Conservation (phyloP, 1,140 invertebrate species). For the Lucilia sericata region DNA sequence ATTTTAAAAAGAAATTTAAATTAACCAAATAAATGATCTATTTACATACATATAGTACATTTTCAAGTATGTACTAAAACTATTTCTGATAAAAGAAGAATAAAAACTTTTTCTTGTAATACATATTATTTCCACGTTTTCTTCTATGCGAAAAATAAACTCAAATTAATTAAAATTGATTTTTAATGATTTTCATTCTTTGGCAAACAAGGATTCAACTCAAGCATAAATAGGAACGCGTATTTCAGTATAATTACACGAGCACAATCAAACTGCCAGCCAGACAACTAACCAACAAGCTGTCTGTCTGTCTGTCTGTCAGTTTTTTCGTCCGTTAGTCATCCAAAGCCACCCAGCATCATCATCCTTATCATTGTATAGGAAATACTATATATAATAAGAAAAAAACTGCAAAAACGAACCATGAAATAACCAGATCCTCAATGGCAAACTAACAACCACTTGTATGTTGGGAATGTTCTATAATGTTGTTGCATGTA, state of each 20-base stretch:
- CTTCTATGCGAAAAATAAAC: neutral
- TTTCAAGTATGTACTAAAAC: no score
- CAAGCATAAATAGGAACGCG: neutral
- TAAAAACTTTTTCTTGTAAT: no score
- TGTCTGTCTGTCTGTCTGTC: no score
- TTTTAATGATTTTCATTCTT: slow-evolving; percentile 1
- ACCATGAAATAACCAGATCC: neutral
- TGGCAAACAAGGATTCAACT: neutral
- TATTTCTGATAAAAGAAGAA: no score
- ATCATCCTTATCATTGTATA: neutral
- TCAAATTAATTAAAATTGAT: slow-evolving; percentile 8
- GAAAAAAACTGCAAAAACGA: neutral
- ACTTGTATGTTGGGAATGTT: neutral
- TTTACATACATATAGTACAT: no score
- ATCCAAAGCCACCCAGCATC: neutral
- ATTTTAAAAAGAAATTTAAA: no score
- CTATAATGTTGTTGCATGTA: no score
- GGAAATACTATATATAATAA: neutral
- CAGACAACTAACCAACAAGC: neutral
- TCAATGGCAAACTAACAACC: neutral
- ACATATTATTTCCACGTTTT: neutral
- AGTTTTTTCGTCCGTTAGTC: no score
- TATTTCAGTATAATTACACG: neutral
- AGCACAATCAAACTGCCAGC: neutral
- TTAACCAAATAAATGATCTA: no score